Base-by-base conservation (phyloP, 2,113 vertebrate genomes). In the Malaclemys terrapin region DNA sequence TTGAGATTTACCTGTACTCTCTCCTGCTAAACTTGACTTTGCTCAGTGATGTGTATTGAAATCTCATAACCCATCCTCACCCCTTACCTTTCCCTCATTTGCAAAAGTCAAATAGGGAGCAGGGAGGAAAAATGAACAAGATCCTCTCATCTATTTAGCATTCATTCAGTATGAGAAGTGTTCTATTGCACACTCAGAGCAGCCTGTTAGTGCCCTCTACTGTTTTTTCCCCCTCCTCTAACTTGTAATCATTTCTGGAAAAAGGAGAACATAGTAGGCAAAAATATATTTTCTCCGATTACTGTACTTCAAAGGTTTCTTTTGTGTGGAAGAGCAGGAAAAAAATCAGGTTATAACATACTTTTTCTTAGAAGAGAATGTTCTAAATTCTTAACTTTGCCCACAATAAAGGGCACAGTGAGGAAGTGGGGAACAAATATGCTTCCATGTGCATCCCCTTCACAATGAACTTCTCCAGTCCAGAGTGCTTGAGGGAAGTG, bases 171-270 rank as follows among this genome's bases (percentile, higher is more conserved):
- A 84, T n/a, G 42, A 92, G 88, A 69, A 56, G 6, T 24, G 2
- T 82, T 86, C 42, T 82, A 25, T 50, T 29, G n/a, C 27, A 65
- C n/a, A 50, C 16, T n/a, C 52, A 97, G 80, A 91, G 84, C 69
- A 94, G 85, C 12, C 89, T 91, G 80, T 84, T 96, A 90, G 84
- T 97, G 94, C 93, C 92, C 95, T 96, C 94, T 97, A 86, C 85
- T 95, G 95, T 85, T 95, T 57, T 91, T 95, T 95, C 49, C 42
- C 9, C 3, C 5, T 5, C 2, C 59, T 12, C 85, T 12, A 5
- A n/a, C 8, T 89, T 91, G 82, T 82, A 47, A 72, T 83, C 78
- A 45, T 90, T 96, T 90, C 65, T 47, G 16, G 5, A 29, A 89
- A 72, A 62, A 13, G 27, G 85, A 91, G n/a, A 35, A n/a, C 38